phyloP scores from a whole-genome alignment of 1,140 invertebrate species.

The Homarus americanus region DNA sequence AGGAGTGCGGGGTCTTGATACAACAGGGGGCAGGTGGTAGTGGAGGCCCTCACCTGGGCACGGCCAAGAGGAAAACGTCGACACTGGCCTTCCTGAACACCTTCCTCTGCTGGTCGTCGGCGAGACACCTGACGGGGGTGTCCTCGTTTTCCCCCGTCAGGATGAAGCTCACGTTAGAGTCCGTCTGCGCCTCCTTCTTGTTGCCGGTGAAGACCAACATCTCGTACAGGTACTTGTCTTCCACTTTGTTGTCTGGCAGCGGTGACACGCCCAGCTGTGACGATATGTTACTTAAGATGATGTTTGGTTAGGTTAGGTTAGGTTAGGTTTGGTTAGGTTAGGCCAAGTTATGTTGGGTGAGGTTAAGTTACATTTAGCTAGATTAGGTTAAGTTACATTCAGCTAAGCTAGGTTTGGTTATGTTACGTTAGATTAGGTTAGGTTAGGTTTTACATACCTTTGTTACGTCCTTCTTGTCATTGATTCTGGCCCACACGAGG shows the following conservation, averaged over 20 bases:
- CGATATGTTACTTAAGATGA: too few relatives aligned
- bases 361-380: too few relatives aligned
- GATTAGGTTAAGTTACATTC: too few relatives aligned
- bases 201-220: conserved; percentile 81
- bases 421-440: too few relatives aligned
- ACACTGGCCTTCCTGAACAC: conserved; percentile 78
- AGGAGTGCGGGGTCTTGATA: too few relatives aligned
- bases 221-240: conserved; percentile 82
- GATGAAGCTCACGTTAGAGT: conserved; percentile 80
- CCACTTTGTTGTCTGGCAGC: conserved; percentile 78
- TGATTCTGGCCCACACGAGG: conserved; percentile 79
- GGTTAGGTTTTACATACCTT: too few relatives aligned
- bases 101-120: conserved; percentile 78
- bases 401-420: too few relatives aligned
- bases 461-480: conserved; percentile 78
- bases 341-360: too few relatives aligned
- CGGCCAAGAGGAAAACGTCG: conserved; percentile 80
- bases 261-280: conserved; percentile 80
- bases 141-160: conserved; percentile 80
- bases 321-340: too few relatives aligned
- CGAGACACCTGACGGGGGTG: conserved; percentile 77
- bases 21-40: too few relatives aligned
- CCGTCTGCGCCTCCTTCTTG: conserved; percentile 79
- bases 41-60: conserved; percentile 71
- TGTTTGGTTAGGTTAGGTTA: too few relatives aligned